phyloP scores from a whole-genome alignment of 2,113 vertebrate genomes.

The Myotis yumanensis region DNA sequence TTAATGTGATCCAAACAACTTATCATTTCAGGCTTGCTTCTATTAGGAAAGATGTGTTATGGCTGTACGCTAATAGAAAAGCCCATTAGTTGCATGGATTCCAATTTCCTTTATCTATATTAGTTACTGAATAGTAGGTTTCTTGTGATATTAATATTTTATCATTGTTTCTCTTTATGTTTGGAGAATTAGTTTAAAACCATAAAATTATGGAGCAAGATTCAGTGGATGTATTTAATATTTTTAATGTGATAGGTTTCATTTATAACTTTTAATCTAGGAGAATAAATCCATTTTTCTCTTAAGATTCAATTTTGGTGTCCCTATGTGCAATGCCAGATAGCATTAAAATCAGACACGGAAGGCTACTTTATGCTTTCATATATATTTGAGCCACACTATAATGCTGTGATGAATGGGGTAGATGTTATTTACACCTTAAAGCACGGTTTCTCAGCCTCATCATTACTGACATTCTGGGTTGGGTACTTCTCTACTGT shows the following conservation, averaged over 20 bases:
- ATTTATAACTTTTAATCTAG: constrained; percentile 42
- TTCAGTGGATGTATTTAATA: constrained; percentile 36
- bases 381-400: background rate
- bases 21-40: constrained; percentile 78
- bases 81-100: constrained; percentile 80
- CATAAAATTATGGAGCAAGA: constrained; percentile 61
- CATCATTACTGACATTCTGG: background rate
- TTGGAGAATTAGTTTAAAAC: constrained; percentile 55
- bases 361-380: background rate
- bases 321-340: background rate
- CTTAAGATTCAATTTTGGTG: background rate
- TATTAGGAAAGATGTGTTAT: constrained; percentile 72
- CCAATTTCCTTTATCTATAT: constrained; percentile 84
- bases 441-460: background rate
- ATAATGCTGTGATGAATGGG: background rate
- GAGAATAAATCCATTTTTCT: constrained; percentile 7
- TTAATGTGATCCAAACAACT: constrained; percentile 83
- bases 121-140: constrained; percentile 74
- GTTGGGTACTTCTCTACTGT: background rate
- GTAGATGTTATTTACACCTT: background rate
- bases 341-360: background rate
- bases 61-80: constrained; percentile 80
- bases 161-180: constrained; percentile 74
- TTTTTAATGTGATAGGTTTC: constrained; percentile 59
- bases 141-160: constrained; percentile 74